phyloP scores from a whole-genome alignment of 1,140 invertebrate genomes.

The Sarcophaga bullata region DNA sequence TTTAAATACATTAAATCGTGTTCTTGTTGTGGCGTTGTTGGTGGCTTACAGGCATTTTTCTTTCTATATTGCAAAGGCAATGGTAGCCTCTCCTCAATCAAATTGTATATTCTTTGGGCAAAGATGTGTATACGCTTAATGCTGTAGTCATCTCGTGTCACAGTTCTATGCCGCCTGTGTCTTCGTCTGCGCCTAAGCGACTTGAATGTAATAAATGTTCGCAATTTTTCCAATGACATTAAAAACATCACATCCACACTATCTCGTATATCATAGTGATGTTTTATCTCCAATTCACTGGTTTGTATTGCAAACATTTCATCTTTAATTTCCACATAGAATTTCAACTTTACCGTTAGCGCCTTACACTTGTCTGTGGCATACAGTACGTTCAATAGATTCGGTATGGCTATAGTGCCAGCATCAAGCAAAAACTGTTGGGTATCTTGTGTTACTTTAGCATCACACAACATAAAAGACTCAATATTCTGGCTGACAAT shows the following conservation, averaged over 20 bases:
- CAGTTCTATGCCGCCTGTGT: not conserved
- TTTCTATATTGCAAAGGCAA: conserved; percentile 31
- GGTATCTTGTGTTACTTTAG: not conserved
- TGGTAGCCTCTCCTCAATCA: not conserved
- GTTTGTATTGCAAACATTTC: conserved; percentile 21
- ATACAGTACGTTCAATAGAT: conserved; percentile 31
- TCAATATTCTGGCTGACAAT: conserved; percentile 17
- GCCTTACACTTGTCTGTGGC: not conserved
- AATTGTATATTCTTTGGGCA: not conserved
- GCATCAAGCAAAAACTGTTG: conserved; percentile 39
- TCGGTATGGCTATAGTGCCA: conserved; percentile 32
- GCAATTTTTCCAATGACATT: conserved; percentile 39
- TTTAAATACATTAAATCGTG: not conserved
- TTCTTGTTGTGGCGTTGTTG: not conserved
- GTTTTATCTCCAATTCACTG: conserved; percentile 30
- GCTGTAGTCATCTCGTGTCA: not conserved
- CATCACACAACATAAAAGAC: conserved; percentile 37
- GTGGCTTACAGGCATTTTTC: conserved; percentile 2
- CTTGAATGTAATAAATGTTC: conserved; percentile 34
- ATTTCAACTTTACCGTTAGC: conserved; percentile 19
- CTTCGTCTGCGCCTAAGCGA: not conserved
- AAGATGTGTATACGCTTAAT: conserved; percentile 31
- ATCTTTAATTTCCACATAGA: conserved; percentile 23
- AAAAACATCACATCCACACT: conserved; percentile 40
- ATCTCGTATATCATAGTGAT: conserved; percentile 41